Evolutionary conservation across 2,888 invertebrate genomes (phyloP).

Genomic region (Agonum fuliginosum): DNA sequence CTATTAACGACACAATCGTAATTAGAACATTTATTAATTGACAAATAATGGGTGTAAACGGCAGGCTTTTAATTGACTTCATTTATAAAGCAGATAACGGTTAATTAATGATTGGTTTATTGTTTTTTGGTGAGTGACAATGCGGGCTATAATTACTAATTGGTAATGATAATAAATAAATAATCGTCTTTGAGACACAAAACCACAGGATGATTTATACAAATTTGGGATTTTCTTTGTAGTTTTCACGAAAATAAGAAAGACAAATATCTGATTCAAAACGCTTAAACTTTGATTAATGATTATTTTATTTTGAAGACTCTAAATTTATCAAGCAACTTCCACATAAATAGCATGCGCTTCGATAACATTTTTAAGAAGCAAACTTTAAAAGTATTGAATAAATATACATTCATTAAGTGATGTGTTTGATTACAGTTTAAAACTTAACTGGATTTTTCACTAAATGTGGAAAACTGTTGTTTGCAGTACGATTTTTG

Average conservation of each 20-base stretch:
- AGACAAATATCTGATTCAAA: neutral
- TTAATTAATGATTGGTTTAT: slow-evolving; percentile 57
- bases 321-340: no score
- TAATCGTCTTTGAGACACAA: slow-evolving; percentile 22
- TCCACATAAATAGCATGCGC: no score
- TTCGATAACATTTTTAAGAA: no score
- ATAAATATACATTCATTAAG: no score
- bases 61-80: slow-evolving; percentile 50
- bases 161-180: slow-evolving; percentile 20
- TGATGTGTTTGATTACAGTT: no score
- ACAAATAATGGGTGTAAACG: slow-evolving; percentile 53
- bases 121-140: slow-evolving; percentile 43
- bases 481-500: no score
- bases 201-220: neutral
- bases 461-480: no score
- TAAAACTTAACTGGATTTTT: no score
- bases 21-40: slow-evolving; percentile 54
- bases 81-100: slow-evolving; percentile 49
- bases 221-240: neutral
- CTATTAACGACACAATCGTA: slow-evolving; percentile 41
- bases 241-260: neutral
- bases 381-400: no score
- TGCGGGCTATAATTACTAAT: slow-evolving; percentile 48
- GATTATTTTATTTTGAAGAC: no score
- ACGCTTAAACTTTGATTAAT: no score